These are phyloP conservation scores for Lasioglossum zephyrum DNA, from an alignment of 2,888 invertebrate species.

Conservation along the genomic window DNA sequence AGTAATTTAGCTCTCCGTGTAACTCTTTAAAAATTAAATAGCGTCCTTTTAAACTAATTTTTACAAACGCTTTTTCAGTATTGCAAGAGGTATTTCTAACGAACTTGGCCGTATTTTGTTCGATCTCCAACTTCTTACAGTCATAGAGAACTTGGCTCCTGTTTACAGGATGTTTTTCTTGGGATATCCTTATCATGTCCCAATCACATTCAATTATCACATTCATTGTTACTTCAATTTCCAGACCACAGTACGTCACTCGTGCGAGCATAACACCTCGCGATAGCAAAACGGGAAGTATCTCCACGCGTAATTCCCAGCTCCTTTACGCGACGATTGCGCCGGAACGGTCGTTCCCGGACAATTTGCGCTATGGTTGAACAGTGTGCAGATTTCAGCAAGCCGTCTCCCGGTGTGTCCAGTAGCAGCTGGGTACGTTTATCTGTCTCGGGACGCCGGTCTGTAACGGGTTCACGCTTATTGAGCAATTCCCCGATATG, in stretches of 20 bases:
- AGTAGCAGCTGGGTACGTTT: constrained; percentile 4
- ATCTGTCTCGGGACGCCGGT: constrained; percentile 40
- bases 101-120: too few relatives aligned
- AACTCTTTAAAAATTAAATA: too few relatives aligned
- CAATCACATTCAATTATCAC: background rate
- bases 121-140: too few relatives aligned
- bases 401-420: background rate
- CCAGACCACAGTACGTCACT: background rate
- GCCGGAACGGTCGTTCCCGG: background rate
- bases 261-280: background rate
- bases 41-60: too few relatives aligned
- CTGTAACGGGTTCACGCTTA: constrained; percentile 66
- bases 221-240: background rate
- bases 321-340: constrained; percentile 8
- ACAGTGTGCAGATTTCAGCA: background rate
- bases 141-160: too few relatives aligned
- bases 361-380: constrained; percentile 1
- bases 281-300: background rate
- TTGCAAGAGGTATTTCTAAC: too few relatives aligned
- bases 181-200: background rate
- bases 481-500: constrained; percentile 64
- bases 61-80: too few relatives aligned
- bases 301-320: background rate
- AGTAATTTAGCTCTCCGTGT: too few relatives aligned
- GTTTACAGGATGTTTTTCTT: too few relatives aligned